Base-by-base conservation (phyloP, 2,888 invertebrate species). In the Linnaemya vulpina region DNA sequence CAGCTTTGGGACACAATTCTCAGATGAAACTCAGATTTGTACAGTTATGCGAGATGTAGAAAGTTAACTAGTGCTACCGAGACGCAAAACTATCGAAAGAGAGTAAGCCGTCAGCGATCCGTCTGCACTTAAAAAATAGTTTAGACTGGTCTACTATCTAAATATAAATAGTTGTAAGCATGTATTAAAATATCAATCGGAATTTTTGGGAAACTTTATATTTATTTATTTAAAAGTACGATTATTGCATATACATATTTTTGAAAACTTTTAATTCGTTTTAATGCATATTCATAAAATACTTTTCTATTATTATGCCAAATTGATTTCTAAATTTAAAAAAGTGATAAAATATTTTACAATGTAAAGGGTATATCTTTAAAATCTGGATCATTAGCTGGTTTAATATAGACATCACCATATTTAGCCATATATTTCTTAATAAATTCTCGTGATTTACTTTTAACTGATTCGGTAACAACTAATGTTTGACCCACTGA, bases 341-440 rank as follows among this genome's bases (percentile, higher is more conserved):
- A 49, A 51, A 65, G 71, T 74, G 25, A 15, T 22, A 71, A 70
- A 35, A 74, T 62, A 49, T n/a, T 68, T 83, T 87, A 87, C 49
- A 87, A 68, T 20, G 84, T 86, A 83, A 88, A 89, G 43, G 89
- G 89, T 88, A 90, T 89, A 79, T 90, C 90, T 81, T 89, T 89
- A 86, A 89, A 90, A 83, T 90, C 90, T 2, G 90, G 90, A 88
- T 90, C 90, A 84, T 90, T 90, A 38, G 87, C 87, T 9, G 90
- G 89, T 63, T 89, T 87, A 15, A 89, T 84, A 83, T 90, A 90
- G 85, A 95, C 94, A 1, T 96, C 94, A 0, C 98, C 98, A 92
- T 97, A 98, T 92, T 98, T 98, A 30, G 95, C 95, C 99, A 99
- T 99, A 93, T 99, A 99, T 91, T 98, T 98, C 90, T 95, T 95